Evolutionary conservation across 2,888 invertebrate species (phyloP).

Genomic region (Eristalis pertinax): DNA sequence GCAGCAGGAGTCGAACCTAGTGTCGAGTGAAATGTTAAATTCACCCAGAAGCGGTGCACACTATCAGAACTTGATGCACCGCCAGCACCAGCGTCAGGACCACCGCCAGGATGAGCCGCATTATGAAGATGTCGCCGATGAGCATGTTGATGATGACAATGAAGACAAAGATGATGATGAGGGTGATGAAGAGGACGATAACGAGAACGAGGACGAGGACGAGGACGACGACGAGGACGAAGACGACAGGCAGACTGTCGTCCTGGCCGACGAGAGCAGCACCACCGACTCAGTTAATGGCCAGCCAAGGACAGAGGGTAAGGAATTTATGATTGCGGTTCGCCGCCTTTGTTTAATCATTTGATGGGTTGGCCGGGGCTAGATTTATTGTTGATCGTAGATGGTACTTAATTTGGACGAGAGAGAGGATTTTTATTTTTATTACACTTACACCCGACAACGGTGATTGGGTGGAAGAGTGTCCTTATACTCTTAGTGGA

Average conservation of each 20-base stretch:
- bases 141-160: conserved; percentile 17
- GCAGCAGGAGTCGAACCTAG: conserved; percentile 73
- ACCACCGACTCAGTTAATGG: conserved; percentile 45
- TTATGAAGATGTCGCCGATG: conserved; percentile 68
- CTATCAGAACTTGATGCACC: conserved; percentile 49
- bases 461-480: conserved; percentile 9
- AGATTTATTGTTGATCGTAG: conserved; percentile 56
- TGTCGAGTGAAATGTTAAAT: conserved; percentile 67
- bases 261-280: conserved; percentile 7
- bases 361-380: conserved; percentile 9
- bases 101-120: conserved; percentile 56
- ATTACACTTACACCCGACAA: conserved; percentile 22
- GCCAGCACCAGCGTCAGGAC: conserved; percentile 26
- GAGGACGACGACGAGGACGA: neutral
- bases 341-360: conserved; percentile 63
- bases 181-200: neutral
- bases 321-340: conserved; percentile 55
- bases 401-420: conserved; percentile 57
- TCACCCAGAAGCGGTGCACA: conserved; percentile 28
- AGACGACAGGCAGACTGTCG: conserved; percentile 6
- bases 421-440: conserved; percentile 43
- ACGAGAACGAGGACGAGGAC: neutral
- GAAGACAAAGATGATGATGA: conserved; percentile 7
- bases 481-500: conserved; percentile 25
- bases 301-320: conserved; percentile 61